A percentile compares a stretch with the other conserved stretches of the same genome.
Evolutionary conservation across 1,140 invertebrate species (phyloP).

Genomic region (Dreissena rostriformis): DNA sequence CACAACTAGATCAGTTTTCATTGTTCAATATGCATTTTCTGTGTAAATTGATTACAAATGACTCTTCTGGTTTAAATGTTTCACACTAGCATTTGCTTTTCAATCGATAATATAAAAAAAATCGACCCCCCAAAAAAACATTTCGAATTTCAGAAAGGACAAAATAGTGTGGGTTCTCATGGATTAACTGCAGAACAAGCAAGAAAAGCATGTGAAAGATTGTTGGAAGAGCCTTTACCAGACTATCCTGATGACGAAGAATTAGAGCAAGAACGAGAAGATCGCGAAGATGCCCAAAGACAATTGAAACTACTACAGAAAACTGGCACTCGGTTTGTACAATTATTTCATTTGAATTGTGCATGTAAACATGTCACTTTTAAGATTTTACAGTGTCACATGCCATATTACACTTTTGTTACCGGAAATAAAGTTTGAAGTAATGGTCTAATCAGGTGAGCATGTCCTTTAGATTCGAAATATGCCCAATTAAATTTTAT

Average conservation of each 20-base stretch:
- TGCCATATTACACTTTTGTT: background rate
- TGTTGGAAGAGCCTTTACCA: conserved; percentile 6
- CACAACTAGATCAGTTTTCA: too few species aligned
- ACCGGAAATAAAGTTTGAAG: background rate
- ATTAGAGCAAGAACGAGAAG: conserved; percentile 15
- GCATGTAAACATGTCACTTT: too few species aligned
- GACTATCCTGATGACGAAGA: conserved; percentile 27
- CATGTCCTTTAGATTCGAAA: too few species aligned
- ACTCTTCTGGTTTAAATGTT: too few species aligned
- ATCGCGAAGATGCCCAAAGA: background rate
- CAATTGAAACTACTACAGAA: conserved; percentile 1
- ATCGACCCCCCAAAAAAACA: too few species aligned
- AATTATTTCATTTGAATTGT: background rate
- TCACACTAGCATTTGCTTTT: too few species aligned
- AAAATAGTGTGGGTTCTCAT: too few species aligned
- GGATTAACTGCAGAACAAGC: background rate
- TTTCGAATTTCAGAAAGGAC: too few species aligned
- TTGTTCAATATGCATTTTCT: too few species aligned
- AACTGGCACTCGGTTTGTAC: conserved; percentile 13
- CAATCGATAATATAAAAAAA: too few species aligned
- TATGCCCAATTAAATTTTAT: background rate
- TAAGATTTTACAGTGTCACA: background rate
- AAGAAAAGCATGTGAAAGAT: conserved; percentile 16
- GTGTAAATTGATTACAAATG: too few species aligned
- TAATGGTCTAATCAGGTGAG: too few species aligned